phyloP scores from a whole-genome alignment of 1,140 invertebrate species.

The Micrasema minimum region DNA sequence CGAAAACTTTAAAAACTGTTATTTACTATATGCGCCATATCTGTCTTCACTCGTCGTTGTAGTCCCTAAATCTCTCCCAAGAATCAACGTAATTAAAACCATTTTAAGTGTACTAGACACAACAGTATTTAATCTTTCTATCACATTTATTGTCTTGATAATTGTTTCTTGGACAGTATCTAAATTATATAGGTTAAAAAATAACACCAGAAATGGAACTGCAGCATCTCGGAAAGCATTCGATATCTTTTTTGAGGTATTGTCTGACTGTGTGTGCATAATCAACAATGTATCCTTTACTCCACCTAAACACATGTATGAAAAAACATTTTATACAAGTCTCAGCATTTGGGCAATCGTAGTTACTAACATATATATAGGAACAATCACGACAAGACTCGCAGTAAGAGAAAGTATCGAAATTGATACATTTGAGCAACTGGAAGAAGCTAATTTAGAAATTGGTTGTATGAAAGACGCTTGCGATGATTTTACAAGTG shows the following conservation, averaged over 20 bases:
- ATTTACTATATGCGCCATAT: conserved; percentile 33
- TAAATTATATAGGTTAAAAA: conserved; percentile 15
- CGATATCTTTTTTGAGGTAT: conserved; percentile 10
- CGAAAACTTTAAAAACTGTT: background rate
- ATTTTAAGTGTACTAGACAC: conserved; percentile 16
- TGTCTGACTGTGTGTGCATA: conserved; percentile 34
- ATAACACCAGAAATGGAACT: background rate
- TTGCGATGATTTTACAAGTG: conserved; percentile 5
- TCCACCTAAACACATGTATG: conserved; percentile 19
- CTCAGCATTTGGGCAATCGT: conserved; percentile 36
- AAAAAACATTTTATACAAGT: conserved; percentile 33
- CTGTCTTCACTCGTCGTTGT: conserved; percentile 41
- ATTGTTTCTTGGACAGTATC: conserved; percentile 32
- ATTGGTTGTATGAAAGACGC: conserved; percentile 25
- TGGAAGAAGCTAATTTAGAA: conserved; percentile 28
- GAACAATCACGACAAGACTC: conserved; percentile 25
- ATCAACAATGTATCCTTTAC: conserved; percentile 35
- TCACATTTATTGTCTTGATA: conserved; percentile 16
- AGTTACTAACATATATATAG: conserved; percentile 35
- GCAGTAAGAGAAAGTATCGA: conserved; percentile 5
- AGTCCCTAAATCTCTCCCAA: conserved; percentile 18
- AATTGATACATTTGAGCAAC: conserved; percentile 42
- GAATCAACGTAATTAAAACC: conserved; percentile 27
- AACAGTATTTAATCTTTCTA: background rate
- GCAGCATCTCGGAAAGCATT: background rate